Percentiles rank a stretch among this genome's conserved stretches.
These are phyloP conservation scores for Azemiops feae DNA, from an alignment of 2,113 vertebrate species.

Conservation along the genomic window DNA sequence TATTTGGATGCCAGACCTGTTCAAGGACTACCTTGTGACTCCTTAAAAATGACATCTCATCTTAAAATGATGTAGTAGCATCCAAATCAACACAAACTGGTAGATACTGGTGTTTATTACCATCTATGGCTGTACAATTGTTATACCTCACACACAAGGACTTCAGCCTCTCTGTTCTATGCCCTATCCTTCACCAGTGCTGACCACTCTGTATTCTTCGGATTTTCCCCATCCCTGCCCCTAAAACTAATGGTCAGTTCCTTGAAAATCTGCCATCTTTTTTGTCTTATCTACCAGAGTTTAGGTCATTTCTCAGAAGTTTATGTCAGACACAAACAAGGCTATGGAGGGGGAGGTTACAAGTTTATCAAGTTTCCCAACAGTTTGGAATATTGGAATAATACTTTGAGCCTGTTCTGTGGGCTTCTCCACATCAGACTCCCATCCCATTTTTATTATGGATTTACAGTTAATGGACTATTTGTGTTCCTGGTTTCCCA, in stretches of 20 bases:
- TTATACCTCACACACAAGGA: not conserved
- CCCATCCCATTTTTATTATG: not conserved
- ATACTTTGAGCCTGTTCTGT: not conserved
- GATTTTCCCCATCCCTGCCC: not conserved
- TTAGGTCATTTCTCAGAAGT: not conserved
- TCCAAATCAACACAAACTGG: not conserved
- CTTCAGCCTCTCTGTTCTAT: not conserved
- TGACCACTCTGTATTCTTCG: not conserved
- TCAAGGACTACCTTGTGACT: not conserved
- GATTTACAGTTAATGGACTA: not conserved
- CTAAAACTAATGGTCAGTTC: not conserved
- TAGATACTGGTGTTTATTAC: not conserved
- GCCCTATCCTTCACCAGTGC: not conserved
- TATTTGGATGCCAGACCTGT: not conserved
- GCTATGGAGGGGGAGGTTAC: fast-evolving
- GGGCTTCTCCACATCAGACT: fast-evolving
- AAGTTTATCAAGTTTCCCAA: not conserved
- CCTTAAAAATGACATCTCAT: not conserved
- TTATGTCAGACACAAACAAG: not conserved
- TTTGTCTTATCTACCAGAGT: not conserved
- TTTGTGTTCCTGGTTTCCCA: not conserved
- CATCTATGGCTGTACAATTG: not conserved
- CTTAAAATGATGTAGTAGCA: not conserved
- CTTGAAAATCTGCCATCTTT: not conserved
- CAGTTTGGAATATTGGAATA: fast-evolving